phyloP scores from a whole-genome alignment of 2,797 vertebrate species.

The Hyperoplus lanceolatus region DNA sequence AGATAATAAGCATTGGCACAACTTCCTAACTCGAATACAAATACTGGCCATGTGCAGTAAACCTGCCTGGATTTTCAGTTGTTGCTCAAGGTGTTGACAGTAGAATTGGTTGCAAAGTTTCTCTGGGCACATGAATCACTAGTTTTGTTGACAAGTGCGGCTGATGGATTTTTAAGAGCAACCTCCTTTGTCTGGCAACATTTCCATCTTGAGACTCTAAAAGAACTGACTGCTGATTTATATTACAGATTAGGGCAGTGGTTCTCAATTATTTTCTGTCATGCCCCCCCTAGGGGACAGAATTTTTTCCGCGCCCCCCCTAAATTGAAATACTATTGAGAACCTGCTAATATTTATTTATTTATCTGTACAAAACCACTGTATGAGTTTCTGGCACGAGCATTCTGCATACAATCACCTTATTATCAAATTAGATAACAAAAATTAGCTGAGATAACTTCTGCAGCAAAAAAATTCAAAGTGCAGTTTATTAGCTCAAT shows the following conservation, averaged over 20 bases:
- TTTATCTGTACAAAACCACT: no score
- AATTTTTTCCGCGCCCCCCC: no score
- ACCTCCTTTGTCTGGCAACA: slow-evolving; percentile 2
- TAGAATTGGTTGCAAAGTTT: not conserved
- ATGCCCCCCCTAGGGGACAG: no score
- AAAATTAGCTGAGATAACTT: no score
- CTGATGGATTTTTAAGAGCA: not conserved
- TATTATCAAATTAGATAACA: no score
- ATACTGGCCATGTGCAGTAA: slow-evolving; percentile 11
- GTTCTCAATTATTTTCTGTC: no score
- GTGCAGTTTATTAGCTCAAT: no score
- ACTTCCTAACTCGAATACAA: slow-evolving; percentile 76
- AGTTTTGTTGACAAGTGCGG: slow-evolving; percentile 7
- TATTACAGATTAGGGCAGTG: not conserved
- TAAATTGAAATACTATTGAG: no score
- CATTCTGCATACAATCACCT: no score
- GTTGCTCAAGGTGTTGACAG: slow-evolving; percentile 12
- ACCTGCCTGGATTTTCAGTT: slow-evolving; percentile 28
- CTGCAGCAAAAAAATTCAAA: no score
- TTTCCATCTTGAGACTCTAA: not conserved
- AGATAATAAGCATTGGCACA: slow-evolving; percentile 81
- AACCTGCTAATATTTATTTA: no score
- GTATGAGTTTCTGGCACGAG: no score
- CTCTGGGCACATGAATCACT: not conserved
- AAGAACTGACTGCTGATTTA: slow-evolving; percentile 1